Conservation (phyloP, 2,113 vertebrate species). For the Mohoua ochrocephala region DNA sequence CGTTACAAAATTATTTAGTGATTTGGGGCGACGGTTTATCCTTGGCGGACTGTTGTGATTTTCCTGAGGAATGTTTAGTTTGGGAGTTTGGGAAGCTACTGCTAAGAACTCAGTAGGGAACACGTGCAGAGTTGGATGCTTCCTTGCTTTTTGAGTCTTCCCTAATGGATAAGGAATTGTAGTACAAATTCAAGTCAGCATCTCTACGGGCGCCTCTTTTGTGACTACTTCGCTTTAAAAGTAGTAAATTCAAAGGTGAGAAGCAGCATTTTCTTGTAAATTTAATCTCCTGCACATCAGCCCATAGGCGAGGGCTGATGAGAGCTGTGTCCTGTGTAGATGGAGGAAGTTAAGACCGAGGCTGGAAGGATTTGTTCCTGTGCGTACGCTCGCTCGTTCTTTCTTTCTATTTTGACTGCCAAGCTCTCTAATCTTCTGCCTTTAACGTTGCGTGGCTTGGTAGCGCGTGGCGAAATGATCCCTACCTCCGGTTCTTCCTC, state of each 20-base stretch:
- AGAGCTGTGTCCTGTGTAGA: not conserved
- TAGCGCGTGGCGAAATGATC: not conserved
- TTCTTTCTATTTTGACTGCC: not conserved
- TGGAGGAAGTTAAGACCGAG: not conserved
- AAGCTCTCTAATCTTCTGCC: not conserved
- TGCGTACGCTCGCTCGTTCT: not conserved
- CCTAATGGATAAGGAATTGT: not conserved
- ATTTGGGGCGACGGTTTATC: not conserved
- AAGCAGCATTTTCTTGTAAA: not conserved
- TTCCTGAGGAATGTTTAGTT: not conserved
- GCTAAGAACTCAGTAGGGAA: not conserved
- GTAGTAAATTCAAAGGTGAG: not conserved
- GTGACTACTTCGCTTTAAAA: not conserved
- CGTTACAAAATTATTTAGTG: not conserved
- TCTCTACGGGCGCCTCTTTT: not conserved
- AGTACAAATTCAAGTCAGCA: not conserved
- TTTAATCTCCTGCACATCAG: not conserved
- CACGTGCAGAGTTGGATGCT: rapidly evolving
- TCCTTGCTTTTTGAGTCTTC: not conserved
- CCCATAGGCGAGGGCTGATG: not conserved
- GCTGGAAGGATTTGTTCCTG: not conserved
- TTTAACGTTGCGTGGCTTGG: not conserved
- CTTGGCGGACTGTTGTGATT: not conserved
- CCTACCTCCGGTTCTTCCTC: not conserved
- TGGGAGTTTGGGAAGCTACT: not conserved